phyloP scores from a whole-genome alignment of 2,797 vertebrate species.

The Novumbra hubbsi region DNA sequence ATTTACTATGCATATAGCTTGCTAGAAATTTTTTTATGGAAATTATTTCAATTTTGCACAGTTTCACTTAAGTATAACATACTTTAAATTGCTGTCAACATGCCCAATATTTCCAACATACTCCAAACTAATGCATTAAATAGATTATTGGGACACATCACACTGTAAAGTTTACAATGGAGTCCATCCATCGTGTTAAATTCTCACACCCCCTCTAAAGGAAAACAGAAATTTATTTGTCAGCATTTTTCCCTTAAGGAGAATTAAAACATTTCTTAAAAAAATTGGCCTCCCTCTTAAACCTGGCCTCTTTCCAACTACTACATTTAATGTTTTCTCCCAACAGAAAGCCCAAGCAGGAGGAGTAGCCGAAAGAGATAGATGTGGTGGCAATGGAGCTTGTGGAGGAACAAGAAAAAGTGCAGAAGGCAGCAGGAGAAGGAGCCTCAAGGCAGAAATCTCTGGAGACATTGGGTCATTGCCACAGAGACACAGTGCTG shows the following conservation, averaged over 20 bases:
- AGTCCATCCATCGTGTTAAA: constrained; percentile 1
- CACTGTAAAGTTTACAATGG: background rate
- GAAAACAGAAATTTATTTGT: constrained; percentile 14
- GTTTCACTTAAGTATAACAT: no score
- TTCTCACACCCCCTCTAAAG: background rate
- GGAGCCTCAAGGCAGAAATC: constrained; percentile 17
- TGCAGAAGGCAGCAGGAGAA: background rate
- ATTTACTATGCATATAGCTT: no score
- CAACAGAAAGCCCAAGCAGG: constrained; percentile 12
- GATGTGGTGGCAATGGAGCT: constrained; percentile 20
- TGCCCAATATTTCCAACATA: background rate
- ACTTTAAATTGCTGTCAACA: no score
- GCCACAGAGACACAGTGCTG: constrained; percentile 41
- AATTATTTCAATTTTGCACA: no score
- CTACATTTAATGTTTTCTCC: constrained; percentile 2
- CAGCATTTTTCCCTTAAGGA: constrained; percentile 3
- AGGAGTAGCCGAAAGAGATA: background rate
- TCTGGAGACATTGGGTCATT: constrained; percentile 36
- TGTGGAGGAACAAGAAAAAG: background rate
- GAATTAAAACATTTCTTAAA: background rate
- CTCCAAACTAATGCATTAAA: background rate
- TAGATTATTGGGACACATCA: background rate
- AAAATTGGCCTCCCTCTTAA: constrained; percentile 7
- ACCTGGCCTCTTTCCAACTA: constrained; percentile 25
- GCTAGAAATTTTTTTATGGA: no score